Conservation (phyloP, 2,113 vertebrate species). For the Trinectes maculatus region DNA sequence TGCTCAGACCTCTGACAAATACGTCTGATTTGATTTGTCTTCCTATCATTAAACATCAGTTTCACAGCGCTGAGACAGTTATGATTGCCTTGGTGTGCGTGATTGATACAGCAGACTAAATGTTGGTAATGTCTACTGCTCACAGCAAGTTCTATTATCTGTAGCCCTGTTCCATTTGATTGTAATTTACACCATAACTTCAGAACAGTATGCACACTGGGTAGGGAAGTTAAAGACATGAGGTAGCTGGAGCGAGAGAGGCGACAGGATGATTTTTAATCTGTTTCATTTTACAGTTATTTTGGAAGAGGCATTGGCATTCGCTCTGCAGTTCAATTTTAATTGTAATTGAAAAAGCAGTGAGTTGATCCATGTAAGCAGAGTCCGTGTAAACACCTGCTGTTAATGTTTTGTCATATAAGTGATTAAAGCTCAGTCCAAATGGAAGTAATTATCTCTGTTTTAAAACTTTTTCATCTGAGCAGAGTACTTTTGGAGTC, state of each 20-base stretch:
- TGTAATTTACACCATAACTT: slow-evolving; percentile 7
- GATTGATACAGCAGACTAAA: neutral
- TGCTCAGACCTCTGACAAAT: neutral
- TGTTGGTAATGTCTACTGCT: neutral
- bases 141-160: too few species aligned
- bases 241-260: neutral
- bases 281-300: slow-evolving; percentile 1
- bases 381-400: neutral
- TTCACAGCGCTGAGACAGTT: neutral
- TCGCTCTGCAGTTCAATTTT: slow-evolving; percentile 10
- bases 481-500: slow-evolving; percentile 95
- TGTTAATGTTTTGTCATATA: neutral
- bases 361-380: slow-evolving; percentile 5
- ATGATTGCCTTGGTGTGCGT: neutral
- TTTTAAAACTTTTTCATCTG: slow-evolving; percentile 10
- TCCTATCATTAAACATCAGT: neutral
- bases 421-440: neutral
- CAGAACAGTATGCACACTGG: neutral
- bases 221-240: neutral
- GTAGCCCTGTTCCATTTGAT: neutral
- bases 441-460: neutral
- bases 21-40: slow-evolving; percentile 4
- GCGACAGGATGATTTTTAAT: neutral
- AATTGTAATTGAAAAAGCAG: slow-evolving; percentile 4
- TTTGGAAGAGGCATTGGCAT: slow-evolving; percentile 3